Percentiles rank a stretch among this genome's conserved stretches.
phyloP scores from a whole-genome alignment of 1,140 invertebrate genomes.

The Zaprionus capensis region DNA sequence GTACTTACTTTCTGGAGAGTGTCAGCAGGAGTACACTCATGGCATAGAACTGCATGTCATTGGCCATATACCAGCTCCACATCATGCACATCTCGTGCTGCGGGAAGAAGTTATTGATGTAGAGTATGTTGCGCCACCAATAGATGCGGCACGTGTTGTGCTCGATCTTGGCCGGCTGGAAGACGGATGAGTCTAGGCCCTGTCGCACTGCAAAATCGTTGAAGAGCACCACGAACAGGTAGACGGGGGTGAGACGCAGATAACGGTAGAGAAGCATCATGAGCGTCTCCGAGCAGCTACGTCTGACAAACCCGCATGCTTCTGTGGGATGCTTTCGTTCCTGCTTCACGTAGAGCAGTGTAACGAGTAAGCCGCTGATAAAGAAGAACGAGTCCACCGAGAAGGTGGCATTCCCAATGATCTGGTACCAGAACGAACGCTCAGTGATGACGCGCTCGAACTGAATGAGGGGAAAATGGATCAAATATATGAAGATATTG shows the following conservation, averaged over 20 bases:
- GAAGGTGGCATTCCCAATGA: constrained; percentile 94
- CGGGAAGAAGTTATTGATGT: constrained; percentile 92
- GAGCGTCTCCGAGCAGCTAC: constrained; percentile 85
- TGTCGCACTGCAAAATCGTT: constrained; percentile 89
- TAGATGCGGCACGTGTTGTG: constrained; percentile 91
- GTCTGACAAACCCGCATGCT: constrained; percentile 69
- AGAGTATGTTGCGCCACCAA: constrained; percentile 93
- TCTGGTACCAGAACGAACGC: constrained; percentile 92
- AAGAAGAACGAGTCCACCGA: constrained; percentile 97
- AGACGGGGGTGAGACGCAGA: constrained; percentile 91
- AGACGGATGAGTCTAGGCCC: constrained; percentile 88
- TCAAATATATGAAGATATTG: background rate
- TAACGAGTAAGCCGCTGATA: constrained; percentile 92
- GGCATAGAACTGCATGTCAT: constrained; percentile 95
- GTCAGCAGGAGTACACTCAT: constrained; percentile 89
- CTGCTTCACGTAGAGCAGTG: constrained; percentile 89
- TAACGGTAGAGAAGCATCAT: constrained; percentile 88
- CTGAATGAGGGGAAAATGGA: constrained; percentile 82
- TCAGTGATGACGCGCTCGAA: constrained; percentile 90
- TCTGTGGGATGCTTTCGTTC: constrained; percentile 73
- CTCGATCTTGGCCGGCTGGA: constrained; percentile 88
- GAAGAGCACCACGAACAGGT: constrained; percentile 90
- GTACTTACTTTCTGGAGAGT: constrained; percentile 89
- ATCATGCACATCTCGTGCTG: constrained; percentile 93
- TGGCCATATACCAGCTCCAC: constrained; percentile 96